Base-by-base conservation (phyloP, 2,113 vertebrate genomes). In the Vombatus ursinus region DNA sequence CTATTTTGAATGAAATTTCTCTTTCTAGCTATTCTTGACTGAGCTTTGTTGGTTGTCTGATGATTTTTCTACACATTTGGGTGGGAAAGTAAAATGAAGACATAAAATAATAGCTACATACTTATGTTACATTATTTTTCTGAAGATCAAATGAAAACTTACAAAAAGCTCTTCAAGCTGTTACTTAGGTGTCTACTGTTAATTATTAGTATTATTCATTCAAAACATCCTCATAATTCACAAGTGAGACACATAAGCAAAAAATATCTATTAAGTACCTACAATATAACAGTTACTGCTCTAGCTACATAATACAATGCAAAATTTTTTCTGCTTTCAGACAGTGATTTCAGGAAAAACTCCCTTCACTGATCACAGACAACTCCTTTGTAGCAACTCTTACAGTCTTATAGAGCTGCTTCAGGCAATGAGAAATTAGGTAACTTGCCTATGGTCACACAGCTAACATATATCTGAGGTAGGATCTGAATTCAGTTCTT, bases 231-330 rank as follows among this genome's bases (percentile, higher is more conserved):
- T 61, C 53, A 93, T 26, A 94, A 93, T 37, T 92, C 26, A 84
- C 77, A 97, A 92, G 93, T 68, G 92, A 53, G 68, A 50, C 50
- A 94, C 52, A 94, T 89, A 37, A 90, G 44, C 26, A 51, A 68
- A 68, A 61, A 68, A 16, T 24, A 96, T 84, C 93, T 96, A 50
- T 61, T 96, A 57, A 94, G 48, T 90, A 52, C 49, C 77, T 51
- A n/a, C 26, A 52, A 91, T 84, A 49, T 93, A 90, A 95, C 92
- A 96, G 90, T 96, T 77, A 68, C 31, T 68, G 28, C 14, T 12
- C 28, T 68, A 68, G 37, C n/a, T 44, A 84, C 31, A 68, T 23
- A 23, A 84, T 84, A 84, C n/a, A 84, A 44, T 23, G n/a, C n/a
- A 84, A 84, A 84, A 44, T n/a, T 44, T 44, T 84, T 84, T 44